Evolutionary conservation across 2,888 invertebrate genomes (phyloP).

Genomic region (Phaonia tiefii): DNA sequence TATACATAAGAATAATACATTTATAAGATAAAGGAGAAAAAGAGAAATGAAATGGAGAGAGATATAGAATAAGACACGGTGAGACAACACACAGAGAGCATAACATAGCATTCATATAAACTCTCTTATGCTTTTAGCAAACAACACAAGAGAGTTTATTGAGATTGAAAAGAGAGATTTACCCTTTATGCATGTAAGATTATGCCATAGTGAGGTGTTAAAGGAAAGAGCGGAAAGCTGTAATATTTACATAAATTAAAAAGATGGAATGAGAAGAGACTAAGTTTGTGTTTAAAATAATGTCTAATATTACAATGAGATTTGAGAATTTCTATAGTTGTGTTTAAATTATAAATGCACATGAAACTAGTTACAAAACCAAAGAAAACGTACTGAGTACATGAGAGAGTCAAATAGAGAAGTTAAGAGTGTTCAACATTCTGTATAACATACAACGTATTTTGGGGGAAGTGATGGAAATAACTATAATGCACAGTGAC

Average conservation of each 20-base stretch:
- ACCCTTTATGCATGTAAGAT: neutral
- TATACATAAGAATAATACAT: constrained; percentile 69
- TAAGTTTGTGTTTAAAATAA: constrained; percentile 52
- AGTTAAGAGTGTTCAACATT: neutral
- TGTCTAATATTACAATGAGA: constrained; percentile 55
- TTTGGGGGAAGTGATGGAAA: constrained; percentile 25
- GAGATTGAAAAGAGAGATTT: neutral
- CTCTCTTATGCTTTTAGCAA: constrained; percentile 57
- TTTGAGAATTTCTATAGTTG: constrained; percentile 53
- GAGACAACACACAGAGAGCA: constrained; percentile 40
- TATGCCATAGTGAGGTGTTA: too few relatives aligned
- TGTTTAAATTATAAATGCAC: constrained; percentile 59
- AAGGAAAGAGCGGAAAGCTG: constrained; percentile 9
- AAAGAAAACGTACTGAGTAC: constrained; percentile 39
- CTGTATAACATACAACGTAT: constrained; percentile 9
- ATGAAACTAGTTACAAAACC: constrained; percentile 52
- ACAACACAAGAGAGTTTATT: constrained; percentile 41
- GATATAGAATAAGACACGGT: neutral
- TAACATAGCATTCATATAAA: constrained; percentile 51
- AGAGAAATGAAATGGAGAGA: constrained; percentile 42
- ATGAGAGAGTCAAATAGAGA: constrained; percentile 19
- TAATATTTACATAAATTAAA: constrained; percentile 55
- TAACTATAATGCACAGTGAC: constrained; percentile 74
- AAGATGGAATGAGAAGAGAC: constrained; percentile 48
- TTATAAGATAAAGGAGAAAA: constrained; percentile 40